Base-by-base conservation (phyloP, 2,888 invertebrate genomes). In the Eretmocerus hayati region DNA sequence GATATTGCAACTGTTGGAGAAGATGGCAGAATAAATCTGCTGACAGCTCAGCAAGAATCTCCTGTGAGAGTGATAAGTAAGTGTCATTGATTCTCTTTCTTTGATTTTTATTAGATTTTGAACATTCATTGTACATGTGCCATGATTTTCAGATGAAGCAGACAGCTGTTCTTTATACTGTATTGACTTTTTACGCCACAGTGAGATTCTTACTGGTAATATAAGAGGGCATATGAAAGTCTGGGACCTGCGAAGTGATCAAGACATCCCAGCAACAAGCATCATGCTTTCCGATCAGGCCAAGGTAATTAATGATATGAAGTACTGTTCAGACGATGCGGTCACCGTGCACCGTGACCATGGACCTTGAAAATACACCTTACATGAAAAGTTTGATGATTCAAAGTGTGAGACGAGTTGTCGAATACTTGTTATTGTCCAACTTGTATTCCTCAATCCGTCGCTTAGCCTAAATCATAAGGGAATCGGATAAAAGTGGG, bases 181-280 rank as follows among this genome's bases (percentile, higher is more conserved):
- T 46, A 80, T 89, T 1, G 79, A 81, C 57, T 92, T 87, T 68
- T 74, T 90, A 18, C 87, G 83, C 56, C 81, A 81, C 61, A 77
- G 77, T 58, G 81, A 90, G 78, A 77, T 90, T 20, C 77, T 92
- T 37, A 87, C 89, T 1, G 88, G 90, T 16, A 93, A 92, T 70
- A 75, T 87, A n/a, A 74, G 89, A 64, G 93, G 93, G 0, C 87
- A 90, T 61, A 84, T 94, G 77, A 91, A 92, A 69, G 81, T 91
- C 50, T 92, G 90, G 83, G 94, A 94, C 67, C 72, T 90, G 8
- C 76, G 90, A 54, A 77, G 78, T 23, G 69, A 76, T 11, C 73
- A 75, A 3, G 77, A 83, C 60, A 78, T 79, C 53, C 84, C 89
- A 2, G 74, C 78, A 0, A 79, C 80, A 35, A 81, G 83, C 32